phyloP scores from a whole-genome alignment of 2,888 invertebrate genomes.

The Gnatocerus cornutus region DNA sequence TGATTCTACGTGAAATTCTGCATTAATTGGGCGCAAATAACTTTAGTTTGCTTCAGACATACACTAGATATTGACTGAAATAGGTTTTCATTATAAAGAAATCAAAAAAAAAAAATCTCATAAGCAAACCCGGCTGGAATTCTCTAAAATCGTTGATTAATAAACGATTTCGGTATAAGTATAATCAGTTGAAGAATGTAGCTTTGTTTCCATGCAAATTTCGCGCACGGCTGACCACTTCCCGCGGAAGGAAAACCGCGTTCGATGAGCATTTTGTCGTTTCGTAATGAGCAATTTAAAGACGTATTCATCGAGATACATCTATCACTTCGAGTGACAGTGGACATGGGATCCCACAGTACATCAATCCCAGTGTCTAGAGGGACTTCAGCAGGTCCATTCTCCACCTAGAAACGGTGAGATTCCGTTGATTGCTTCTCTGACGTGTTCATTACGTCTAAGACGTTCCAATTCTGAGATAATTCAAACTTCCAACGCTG shows the following conservation, averaged over 20 bases:
- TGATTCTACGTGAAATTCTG: no score
- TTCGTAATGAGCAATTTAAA: conserved; percentile 37
- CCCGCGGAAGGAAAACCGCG: neutral
- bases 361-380: conserved; percentile 54
- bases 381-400: conserved; percentile 41
- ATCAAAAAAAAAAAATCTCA: no score
- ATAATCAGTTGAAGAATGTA: no score
- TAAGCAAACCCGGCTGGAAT: no score
- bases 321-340: conserved; percentile 54
- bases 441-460: conserved; percentile 64
- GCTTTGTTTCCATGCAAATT: no score
- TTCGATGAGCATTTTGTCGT: neutral
- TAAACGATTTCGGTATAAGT: no score
- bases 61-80: no score
- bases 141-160: no score
- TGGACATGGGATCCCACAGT: conserved; percentile 55
- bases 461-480: conserved; percentile 60
- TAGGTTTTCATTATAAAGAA: no score
- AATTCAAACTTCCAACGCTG: conserved; percentile 58
- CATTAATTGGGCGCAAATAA: no score
- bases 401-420: conserved; percentile 60
- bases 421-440: conserved; percentile 64
- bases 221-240: no score
- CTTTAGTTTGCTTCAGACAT: no score
- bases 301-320: conserved; percentile 42